Percentiles rank a stretch among this genome's conserved stretches.
Evolutionary conservation across 2,888 invertebrate species (phyloP).

Genomic region (Patella caerulea): DNA sequence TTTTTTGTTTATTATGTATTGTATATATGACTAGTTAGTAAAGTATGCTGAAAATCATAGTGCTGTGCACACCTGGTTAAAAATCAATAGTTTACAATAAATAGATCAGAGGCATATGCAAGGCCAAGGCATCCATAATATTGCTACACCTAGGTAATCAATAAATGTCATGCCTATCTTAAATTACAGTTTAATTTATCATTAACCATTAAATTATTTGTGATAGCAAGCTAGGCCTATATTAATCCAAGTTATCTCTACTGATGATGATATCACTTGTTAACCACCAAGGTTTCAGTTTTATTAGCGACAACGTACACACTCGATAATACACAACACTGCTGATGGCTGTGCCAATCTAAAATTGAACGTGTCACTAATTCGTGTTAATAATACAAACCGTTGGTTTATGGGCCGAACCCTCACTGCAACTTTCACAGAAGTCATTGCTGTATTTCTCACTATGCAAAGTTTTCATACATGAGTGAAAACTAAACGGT

Average conservation of each 20-base stretch:
- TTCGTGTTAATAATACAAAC: slow-evolving; percentile 36
- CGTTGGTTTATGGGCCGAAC: slow-evolving; percentile 64
- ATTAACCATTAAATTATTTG: background rate
- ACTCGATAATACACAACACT: too few species aligned
- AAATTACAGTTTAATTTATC: too few species aligned
- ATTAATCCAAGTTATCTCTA: background rate
- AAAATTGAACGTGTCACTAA: too few species aligned
- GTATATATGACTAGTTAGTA: background rate
- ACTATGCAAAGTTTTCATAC: background rate
- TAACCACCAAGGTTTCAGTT: background rate
- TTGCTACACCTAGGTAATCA: too few species aligned
- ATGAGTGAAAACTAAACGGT: background rate
- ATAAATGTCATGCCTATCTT: too few species aligned
- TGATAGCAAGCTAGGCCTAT: background rate
- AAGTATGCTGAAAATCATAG: background rate
- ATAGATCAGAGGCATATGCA: background rate
- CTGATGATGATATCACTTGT: background rate
- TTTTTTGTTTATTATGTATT: too few species aligned
- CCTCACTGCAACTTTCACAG: slow-evolving; percentile 76
- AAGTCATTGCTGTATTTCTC: slow-evolving; percentile 79
- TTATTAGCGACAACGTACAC: background rate
- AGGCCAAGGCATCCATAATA: too few species aligned
- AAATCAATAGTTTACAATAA: background rate
- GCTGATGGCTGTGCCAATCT: too few species aligned
- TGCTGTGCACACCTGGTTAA: slow-evolving; percentile 4